Percentiles rank a stretch among this genome's conserved stretches.
These are phyloP conservation scores for Xestia sexstrigata DNA, from an alignment of 2,888 invertebrate genomes.

Conservation along the genomic window DNA sequence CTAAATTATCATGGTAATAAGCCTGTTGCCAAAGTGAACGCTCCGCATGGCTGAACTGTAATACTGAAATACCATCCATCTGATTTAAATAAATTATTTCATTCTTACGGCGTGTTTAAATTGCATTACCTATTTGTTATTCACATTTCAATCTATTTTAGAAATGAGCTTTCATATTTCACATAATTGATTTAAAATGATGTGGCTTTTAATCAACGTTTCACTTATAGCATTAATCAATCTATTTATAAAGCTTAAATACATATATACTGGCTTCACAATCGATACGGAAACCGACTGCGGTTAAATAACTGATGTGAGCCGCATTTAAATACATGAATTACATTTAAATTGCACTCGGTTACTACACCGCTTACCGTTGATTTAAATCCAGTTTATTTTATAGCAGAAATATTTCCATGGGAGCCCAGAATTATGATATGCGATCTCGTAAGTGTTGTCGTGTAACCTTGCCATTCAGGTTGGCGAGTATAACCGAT, in stretches of 20 bases:
- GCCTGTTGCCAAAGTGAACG: conserved; percentile 11
- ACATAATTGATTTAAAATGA: neutral
- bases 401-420: conserved; percentile 23
- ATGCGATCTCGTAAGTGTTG: conserved; percentile 36
- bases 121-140: neutral
- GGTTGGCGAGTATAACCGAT: conserved; percentile 38
- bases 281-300: conserved; percentile 1
- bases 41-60: neutral
- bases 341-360: conserved; percentile 30
- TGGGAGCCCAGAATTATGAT: conserved; percentile 23
- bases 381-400: conserved; percentile 37
- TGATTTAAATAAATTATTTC: conserved; percentile 17
- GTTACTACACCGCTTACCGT: conserved; percentile 15
- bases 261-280: neutral
- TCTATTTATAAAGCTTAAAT: neutral
- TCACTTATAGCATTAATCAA: neutral
- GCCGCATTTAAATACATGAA: conserved; percentile 31
- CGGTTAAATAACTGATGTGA: conserved; percentile 25
- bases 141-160: neutral
- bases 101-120: neutral
- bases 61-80: neutral
- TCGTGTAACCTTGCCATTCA: conserved; percentile 53
- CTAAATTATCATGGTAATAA: neutral
- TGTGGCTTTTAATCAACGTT: neutral
- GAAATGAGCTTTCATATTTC: neutral